Evolutionary conservation across 2,113 vertebrate species (phyloP), one percentile per base, ranked within the genome.

Genomic region (Python bivittatus): DNA sequence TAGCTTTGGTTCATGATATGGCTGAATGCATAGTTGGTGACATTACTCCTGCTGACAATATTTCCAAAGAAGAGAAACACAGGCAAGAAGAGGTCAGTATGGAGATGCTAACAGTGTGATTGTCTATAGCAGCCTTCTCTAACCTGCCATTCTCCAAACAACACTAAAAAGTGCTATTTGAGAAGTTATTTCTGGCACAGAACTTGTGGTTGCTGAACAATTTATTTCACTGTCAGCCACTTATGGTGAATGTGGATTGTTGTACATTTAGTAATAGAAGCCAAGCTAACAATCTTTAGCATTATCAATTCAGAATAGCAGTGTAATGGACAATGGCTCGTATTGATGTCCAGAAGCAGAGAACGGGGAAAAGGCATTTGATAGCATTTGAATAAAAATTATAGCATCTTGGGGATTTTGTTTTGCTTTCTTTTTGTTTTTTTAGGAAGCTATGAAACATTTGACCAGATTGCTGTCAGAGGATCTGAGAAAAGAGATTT

Each of bases 1-100:
- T 99, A 94, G 98, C 99, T 93, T 97, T 99, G 93, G 98, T 99
- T 95, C 99, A 99, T 4, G 99, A 99, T 96, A 98, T 99, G 98
- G 99, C 99, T 94, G 99, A 99, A 93, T 99, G 99, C 96, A 99
- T 99, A 94, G 99, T 99, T 95, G 99, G 99, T 96, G 99, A 99
- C 95, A 99, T 99, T 91, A 98, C 99, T 85, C 99, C 99, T n/a
- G 97, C 98, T 88, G 99, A 99, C 97, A 99, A 99, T 88, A 33
- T 99, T 94, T 98, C 98, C 93, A 99, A 99, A 97, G 98, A 98
- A 92, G 99, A 99, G 96, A 99, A 99, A 92, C 99, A 99, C 97
- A 97, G 97, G 86, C 96, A 98, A 96, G 99, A 99, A 96, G 96
- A 99, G 98, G 99, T 97, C 83, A 95, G 97, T 97, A 94, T 86